Evolutionary conservation across 2,113 vertebrate genomes (phyloP), one percentile per base, ranked within the genome.

Genomic region (human): DNA sequence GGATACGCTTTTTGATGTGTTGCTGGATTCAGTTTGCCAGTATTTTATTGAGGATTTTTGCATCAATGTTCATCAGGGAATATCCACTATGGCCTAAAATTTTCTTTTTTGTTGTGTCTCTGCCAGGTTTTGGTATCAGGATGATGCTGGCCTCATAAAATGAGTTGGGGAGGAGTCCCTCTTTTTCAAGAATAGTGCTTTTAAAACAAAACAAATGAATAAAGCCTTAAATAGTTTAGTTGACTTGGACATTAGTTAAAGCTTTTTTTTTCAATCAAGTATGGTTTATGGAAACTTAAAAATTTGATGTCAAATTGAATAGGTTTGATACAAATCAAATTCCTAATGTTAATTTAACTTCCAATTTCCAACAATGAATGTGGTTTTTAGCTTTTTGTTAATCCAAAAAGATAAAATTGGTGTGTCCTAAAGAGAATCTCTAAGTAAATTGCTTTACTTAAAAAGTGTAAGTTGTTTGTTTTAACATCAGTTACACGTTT

Each of bases 301-400:
- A 93, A 82, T 95, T 89, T 4, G 88, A 76, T 17, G 38, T 83
- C 88, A 95, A 94, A 79, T 50, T 72, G 43, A 78, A n/a, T 87
- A 88, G 52, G 32, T 96, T 96, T 84, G 83, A 78, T 97, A 7
- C 11, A 89, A 93, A 87, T 97, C 59, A 38, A 76, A 57, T 16
- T 8, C 40, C 97, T 96, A 66, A 86, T 78, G 52, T 96, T 97
- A 94, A 92, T 73, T 93, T 94, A 86, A 90, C 88, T 97, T 76
- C 55, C 18, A 50, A 0, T 81, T 32, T 64, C 50, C 43, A 57
- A 85, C 68, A 89, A 8, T 25, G 40, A 78, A 11, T 11, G 10
- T 95, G 45, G 50, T 78, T 93, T 97, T 38, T 73, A 17, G 81
- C 82, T 97, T 87, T 95, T 30, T 96, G 35, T 68, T 82, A 70